Evolutionary conservation across 2,888 invertebrate genomes (phyloP).

Genomic region (Saturnia japonica): DNA sequence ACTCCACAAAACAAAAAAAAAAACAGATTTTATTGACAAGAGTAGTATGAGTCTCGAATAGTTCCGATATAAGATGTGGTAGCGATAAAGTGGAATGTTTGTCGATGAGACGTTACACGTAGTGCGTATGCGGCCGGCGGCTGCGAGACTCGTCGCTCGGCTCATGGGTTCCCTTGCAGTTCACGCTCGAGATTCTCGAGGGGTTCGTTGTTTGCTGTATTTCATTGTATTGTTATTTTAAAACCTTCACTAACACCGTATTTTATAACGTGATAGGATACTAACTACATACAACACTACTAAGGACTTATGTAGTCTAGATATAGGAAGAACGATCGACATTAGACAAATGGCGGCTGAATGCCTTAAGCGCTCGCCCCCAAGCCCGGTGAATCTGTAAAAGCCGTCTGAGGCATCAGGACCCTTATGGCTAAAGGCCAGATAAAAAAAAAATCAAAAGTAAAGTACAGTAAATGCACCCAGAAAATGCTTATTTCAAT

Average conservation of each 20-base stretch:
- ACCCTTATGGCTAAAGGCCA: too few relatives aligned
- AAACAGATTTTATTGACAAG: neutral
- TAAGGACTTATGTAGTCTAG: too few relatives aligned
- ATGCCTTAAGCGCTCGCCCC: too few relatives aligned
- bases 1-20: too few relatives aligned
- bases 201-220: constrained; percentile 79
- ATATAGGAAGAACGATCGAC: too few relatives aligned
- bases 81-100: constrained; percentile 33
- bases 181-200: constrained; percentile 78
- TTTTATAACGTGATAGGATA: neutral
- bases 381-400: too few relatives aligned
- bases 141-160: constrained; percentile 29
- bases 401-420: too few relatives aligned
- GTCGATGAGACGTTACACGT: constrained; percentile 27
- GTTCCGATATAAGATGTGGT: neutral
- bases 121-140: constrained; percentile 24
- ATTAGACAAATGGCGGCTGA: too few relatives aligned
- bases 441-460: too few relatives aligned
- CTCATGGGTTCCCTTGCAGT: constrained; percentile 70
- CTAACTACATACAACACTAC: too few relatives aligned
- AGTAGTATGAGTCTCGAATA: neutral
- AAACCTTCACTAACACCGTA: neutral
- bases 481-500: too few relatives aligned
- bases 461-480: too few relatives aligned
- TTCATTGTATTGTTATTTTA: constrained; percentile 30